These are phyloP conservation scores for Rotaria socialis DNA, from an alignment of 2,888 invertebrate genomes.

Conservation along the genomic window DNA sequence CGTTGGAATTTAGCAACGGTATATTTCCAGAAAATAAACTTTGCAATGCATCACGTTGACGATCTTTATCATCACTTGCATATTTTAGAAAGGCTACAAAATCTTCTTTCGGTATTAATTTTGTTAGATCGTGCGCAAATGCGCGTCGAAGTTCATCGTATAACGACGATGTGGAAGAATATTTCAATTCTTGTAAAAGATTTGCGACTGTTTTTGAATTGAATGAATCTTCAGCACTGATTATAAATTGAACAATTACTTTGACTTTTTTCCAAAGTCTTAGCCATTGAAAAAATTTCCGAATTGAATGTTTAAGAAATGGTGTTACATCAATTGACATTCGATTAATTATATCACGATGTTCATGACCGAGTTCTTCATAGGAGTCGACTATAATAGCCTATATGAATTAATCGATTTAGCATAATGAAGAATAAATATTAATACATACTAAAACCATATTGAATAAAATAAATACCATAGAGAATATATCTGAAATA, in stretches of 20 bases:
- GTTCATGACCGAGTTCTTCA: neutral
- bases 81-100: neutral
- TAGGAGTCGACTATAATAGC: slow-evolving; percentile 28
- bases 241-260: neutral
- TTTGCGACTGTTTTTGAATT: neutral
- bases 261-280: neutral
- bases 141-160: neutral
- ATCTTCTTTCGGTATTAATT: neutral
- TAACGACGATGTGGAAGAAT: neutral
- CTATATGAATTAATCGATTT: neutral
- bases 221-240: neutral
- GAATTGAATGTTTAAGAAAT: neutral
- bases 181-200: neutral
- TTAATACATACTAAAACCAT: neutral
- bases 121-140: neutral
- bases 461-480: neutral
- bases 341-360: neutral
- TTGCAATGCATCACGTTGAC: neutral
- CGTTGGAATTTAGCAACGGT: neutral
- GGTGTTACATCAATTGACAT: neutral
- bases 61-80: neutral
- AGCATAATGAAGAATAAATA: neutral
- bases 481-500: neutral
- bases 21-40: neutral
- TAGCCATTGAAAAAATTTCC: neutral